Percentiles rank a stretch among this genome's conserved stretches.
phyloP scores from a whole-genome alignment of 2,797 vertebrate species.

The Anguilla obscura region DNA sequence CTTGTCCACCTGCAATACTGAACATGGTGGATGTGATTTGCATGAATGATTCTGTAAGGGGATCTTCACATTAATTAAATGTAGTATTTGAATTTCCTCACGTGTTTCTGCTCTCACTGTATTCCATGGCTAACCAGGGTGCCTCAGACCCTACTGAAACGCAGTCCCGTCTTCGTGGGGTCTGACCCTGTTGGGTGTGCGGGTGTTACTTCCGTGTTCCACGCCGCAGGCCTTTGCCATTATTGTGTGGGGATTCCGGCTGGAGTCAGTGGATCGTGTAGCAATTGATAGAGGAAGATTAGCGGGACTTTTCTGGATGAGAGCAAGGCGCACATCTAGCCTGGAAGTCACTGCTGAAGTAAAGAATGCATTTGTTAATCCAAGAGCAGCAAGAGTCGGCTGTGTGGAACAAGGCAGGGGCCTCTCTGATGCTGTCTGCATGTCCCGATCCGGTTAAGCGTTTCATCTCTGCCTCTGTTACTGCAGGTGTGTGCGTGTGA shows the following conservation, averaged over 20 bases:
- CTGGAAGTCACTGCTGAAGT: background rate
- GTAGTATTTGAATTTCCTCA: slow-evolving; percentile 35
- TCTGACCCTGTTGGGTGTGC: slow-evolving; percentile 8
- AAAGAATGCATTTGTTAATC: slow-evolving; percentile 22
- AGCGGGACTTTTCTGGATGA: background rate
- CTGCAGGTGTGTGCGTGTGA: slow-evolving; percentile 3
- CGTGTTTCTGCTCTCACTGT: slow-evolving; percentile 12
- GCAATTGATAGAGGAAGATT: background rate
- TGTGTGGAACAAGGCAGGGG: slow-evolving; percentile 29
- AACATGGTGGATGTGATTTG: slow-evolving; percentile 34
- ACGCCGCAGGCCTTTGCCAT: background rate
- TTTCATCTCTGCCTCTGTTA: slow-evolving; percentile 28
- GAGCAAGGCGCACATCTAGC: background rate
- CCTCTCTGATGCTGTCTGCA: slow-evolving; percentile 40
- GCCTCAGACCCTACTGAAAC: background rate
- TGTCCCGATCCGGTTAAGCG: slow-evolving; percentile 40
- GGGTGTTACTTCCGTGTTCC: background rate
- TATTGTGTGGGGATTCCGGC: background rate
- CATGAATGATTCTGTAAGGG: slow-evolving; percentile 37
- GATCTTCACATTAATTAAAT: slow-evolving; percentile 44
- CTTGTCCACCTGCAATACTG: slow-evolving; percentile 30
- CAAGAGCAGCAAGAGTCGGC: background rate
- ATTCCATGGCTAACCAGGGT: background rate
- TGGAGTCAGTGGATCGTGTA: background rate
- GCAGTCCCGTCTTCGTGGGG: slow-evolving; percentile 20